Percentiles rank a stretch among this genome's conserved stretches.
Evolutionary conservation across 92 coral and sea anemone species (phyloP).

Genomic region (Metridium senile): DNA sequence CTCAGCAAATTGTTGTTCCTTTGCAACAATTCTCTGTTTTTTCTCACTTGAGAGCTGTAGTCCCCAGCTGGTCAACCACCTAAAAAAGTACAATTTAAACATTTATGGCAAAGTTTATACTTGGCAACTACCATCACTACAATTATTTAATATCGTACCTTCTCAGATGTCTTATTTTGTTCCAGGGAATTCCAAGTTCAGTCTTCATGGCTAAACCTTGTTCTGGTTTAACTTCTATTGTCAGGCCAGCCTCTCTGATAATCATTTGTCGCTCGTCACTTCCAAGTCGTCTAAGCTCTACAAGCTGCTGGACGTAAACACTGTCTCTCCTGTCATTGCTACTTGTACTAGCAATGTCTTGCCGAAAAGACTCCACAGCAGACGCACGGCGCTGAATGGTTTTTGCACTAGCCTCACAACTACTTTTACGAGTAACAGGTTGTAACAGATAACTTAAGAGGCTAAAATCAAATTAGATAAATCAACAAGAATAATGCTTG

Average conservation of each 20-base stretch:
- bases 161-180: neutral
- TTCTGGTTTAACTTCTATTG: neutral
- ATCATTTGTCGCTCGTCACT: neutral
- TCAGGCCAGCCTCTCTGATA: conserved; percentile 18
- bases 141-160: neutral
- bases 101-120: too few relatives aligned
- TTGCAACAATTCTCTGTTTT: conserved; percentile 31
- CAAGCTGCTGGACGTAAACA: neutral
- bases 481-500: too few relatives aligned
- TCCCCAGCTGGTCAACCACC: conserved; percentile 51
- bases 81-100: too few relatives aligned
- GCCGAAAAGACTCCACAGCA: neutral
- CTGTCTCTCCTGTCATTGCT: neutral
- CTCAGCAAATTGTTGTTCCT: conserved; percentile 15
- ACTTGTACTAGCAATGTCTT: neutral
- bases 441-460: neutral
- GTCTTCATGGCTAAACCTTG: conserved; percentile 26
- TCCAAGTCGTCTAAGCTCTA: neutral
- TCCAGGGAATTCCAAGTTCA: conserved; percentile 14
- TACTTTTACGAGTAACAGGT: neutral
- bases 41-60: conserved; percentile 37
- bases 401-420: neutral
- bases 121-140: too few relatives aligned
- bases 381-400: conserved; percentile 6
- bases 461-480: conserved; percentile 3